Base-by-base conservation (phyloP, 2,888 invertebrate genomes). In the Scotopteryx bipunctaria region DNA sequence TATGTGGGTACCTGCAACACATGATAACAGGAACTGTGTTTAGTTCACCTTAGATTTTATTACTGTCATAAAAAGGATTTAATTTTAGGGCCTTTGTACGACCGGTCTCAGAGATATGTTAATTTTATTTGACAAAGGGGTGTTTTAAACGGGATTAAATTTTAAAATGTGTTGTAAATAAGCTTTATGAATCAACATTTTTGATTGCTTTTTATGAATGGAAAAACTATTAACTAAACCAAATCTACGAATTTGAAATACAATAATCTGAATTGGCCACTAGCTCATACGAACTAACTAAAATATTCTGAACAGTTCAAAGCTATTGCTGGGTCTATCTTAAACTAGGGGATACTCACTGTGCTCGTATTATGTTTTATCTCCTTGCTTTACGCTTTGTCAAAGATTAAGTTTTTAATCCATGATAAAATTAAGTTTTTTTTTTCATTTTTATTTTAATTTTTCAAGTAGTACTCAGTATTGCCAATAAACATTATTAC, bases 1-100 rank as follows among this genome's bases (percentile, higher is more conserved):
- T 70, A 71, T 66, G 52, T 47, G 46, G 14, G 32, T 32, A 63
- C 68, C 66, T 65, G 69, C 62, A 61, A 69, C 69, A 70, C 59
- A 48, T 64, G 73, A 73, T 73, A 75, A 70, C 66, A 65, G 65
- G 64, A 64, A 58, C 60, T 55, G 55, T 58, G 67, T 65, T 69
- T 66, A 66, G 65, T 67, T 67, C 59, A 63, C 69, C 62, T 67
- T 61, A 66, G 58, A 64, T 63, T 64, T 66, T 63, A 66, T 60
- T 53, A 59, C 16, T 54, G 58, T 31, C 46, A 46, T 55, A 51
- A 57, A 55, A 62, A 50, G 49, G 55, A 56, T 55, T 56, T 48
- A 56, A 58, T 53, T 56, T 52, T 31, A 36, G 40, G 38, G 43
- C 16, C 19, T 46, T 46, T 25, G 36, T 37, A 27, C 47, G 13